Base-by-base conservation (phyloP, 1,140 invertebrate genomes). In the Spodoptera frugiperda region DNA sequence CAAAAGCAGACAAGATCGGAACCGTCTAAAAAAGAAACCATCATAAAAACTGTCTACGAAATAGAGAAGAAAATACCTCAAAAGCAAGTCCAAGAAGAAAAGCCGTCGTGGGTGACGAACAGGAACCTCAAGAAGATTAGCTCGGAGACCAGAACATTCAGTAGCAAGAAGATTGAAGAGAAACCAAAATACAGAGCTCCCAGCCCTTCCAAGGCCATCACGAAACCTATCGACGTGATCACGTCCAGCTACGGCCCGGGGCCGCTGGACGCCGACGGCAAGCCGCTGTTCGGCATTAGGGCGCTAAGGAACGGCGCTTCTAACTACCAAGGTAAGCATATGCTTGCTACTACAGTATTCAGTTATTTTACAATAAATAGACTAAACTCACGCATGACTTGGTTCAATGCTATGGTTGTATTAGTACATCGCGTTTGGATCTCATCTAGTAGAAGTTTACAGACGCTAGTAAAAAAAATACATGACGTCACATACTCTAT, bases 161-260 rank as follows among this genome's bases (percentile, higher is more conserved):
- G 88, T 55, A 89, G 82, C n/a, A 94, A 92, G 77, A 94, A 93
- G 80, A 87, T 91, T 0, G 95, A 93, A 12, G 92, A 94, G 46
- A 94, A 94, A 79, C 80, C 85, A 1, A 91, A 90, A 68, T 89
- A 89, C 70, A 82, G 92, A 55, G 87, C 90, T 9, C 75, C 88
- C 39, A 94, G 92, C 82, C 93, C 92, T 11, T 91, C 89, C 2
- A 93, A 93, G 53, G 87, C 80, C 3, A 92, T 88, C 9, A 87
- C 85, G 17, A 92, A 91, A 70, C 90, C 93, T 0, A 89, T 90
- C 0, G 96, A 97, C 87, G 95, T 95, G 44, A 96, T 97, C 55
- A 97, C 96, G 8, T 97, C 97, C 1, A 96, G 97, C 86, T 98
- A 98, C 88, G 97, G 97, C 1, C 96, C 97, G 3, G 97, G 97